phyloP scores from a whole-genome alignment of 2,113 vertebrate genomes.

The Channa argus region DNA sequence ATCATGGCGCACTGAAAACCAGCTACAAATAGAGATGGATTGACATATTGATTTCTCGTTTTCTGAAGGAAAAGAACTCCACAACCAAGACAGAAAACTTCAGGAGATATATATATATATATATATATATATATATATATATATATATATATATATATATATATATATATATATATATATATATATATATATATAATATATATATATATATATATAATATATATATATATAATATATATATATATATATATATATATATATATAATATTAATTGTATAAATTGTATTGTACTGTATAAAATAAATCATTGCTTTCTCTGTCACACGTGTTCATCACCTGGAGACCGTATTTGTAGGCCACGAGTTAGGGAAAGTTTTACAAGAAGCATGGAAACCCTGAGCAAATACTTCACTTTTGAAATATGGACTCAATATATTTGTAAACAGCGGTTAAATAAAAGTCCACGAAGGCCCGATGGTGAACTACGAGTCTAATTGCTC shows the following conservation, averaged over 20 bases:
- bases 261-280: no score
- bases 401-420: neutral
- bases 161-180: no score
- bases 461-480: neutral
- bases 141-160: no score
- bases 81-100: constrained; percentile 70
- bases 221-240: no score
- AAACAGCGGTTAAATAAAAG: neutral
- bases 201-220: constrained; percentile 37
- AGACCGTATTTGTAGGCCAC: neutral
- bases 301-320: constrained; percentile 35
- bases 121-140: no score
- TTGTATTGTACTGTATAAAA: no score
- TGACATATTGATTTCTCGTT: constrained; percentile 94
- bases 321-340: neutral
- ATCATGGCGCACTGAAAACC: constrained; percentile 88
- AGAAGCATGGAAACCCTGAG: neutral
- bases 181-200: constrained; percentile 36
- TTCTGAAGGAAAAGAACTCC: constrained; percentile 74
- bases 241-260: no score
- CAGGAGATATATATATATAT: constrained; percentile 72
- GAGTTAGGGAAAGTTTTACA: constrained; percentile 48
- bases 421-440: neutral
- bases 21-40: constrained; percentile 91
- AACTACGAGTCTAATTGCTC: neutral